Evolutionary conservation across 2,113 vertebrate species (phyloP).

Genomic region (Regulus satrapa): DNA sequence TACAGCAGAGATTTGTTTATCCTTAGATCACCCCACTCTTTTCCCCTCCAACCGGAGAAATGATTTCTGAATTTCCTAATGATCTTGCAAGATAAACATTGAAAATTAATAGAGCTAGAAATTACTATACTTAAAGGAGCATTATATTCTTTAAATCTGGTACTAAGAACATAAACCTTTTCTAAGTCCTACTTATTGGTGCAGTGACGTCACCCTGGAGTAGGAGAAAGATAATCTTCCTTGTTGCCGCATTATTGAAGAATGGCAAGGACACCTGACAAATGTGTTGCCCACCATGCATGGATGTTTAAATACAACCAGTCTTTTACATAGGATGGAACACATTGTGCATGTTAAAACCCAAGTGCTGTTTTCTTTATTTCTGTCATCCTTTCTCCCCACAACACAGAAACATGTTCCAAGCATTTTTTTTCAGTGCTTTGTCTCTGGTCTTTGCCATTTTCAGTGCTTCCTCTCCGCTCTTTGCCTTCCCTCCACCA

Average conservation of each 20-base stretch:
- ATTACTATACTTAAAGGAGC: slow-evolving; percentile 23
- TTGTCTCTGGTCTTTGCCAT: not conserved
- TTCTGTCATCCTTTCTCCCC: not conserved
- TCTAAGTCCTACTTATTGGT: slow-evolving; percentile 36
- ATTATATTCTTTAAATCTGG: slow-evolving; percentile 52
- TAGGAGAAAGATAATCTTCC: slow-evolving; percentile 50
- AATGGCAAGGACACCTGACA: slow-evolving; percentile 13
- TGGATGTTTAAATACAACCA: not conserved
- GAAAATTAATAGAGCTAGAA: slow-evolving; percentile 31
- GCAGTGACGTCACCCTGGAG: slow-evolving; percentile 41
- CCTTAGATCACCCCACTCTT: slow-evolving; percentile 47
- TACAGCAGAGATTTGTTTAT: slow-evolving; percentile 37
- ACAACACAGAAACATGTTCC: not conserved
- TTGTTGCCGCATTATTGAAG: not conserved
- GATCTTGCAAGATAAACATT: slow-evolving; percentile 21
- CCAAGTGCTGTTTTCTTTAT: not conserved
- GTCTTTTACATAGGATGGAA: not conserved
- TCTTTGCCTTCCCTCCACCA: not conserved
- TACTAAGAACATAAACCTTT: slow-evolving; percentile 62
- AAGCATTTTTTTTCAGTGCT: not conserved
- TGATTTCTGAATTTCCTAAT: slow-evolving; percentile 39
- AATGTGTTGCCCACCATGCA: not conserved
- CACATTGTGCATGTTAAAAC: not conserved
- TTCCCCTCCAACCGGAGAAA: slow-evolving; percentile 17
- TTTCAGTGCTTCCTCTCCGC: not conserved